These are phyloP conservation scores for Samia ricini DNA, from an alignment of 1,140 invertebrate species.

Conservation along the genomic window DNA sequence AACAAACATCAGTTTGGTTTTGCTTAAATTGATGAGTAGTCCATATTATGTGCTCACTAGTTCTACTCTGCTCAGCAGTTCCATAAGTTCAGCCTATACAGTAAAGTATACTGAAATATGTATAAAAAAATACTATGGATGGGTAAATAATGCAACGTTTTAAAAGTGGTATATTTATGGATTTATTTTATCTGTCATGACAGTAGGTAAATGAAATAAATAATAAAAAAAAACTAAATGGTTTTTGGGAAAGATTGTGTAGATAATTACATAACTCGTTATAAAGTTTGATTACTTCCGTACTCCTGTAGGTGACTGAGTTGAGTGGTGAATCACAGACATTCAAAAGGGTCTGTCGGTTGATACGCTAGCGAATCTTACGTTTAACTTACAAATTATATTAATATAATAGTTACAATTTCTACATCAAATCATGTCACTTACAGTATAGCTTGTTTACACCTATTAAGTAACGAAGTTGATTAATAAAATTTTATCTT, in stretches of 20 bases:
- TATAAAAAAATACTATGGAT: no score
- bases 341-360: neutral
- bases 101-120: no score
- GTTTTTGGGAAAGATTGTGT: conserved; percentile 3
- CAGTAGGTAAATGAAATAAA: neutral
- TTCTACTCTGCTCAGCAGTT: no score
- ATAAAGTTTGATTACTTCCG: conserved; percentile 35
- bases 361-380: neutral
- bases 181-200: no score
- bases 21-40: no score
- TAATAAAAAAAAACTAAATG: conserved; percentile 3
- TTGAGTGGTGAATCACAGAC: conserved; percentile 2
- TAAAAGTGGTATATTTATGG: no score
- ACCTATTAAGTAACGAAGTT: no score
- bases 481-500: no score
- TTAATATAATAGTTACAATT: neutral
- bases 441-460: neutral
- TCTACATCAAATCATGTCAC: neutral
- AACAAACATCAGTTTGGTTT: no score
- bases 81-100: no score
- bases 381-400: neutral
- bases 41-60: no score
- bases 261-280: conserved; percentile 32
- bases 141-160: no score
- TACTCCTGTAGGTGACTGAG: conserved; percentile 26